Conservation (phyloP, 2,888 invertebrate species). For the Thymelicus lineola region DNA sequence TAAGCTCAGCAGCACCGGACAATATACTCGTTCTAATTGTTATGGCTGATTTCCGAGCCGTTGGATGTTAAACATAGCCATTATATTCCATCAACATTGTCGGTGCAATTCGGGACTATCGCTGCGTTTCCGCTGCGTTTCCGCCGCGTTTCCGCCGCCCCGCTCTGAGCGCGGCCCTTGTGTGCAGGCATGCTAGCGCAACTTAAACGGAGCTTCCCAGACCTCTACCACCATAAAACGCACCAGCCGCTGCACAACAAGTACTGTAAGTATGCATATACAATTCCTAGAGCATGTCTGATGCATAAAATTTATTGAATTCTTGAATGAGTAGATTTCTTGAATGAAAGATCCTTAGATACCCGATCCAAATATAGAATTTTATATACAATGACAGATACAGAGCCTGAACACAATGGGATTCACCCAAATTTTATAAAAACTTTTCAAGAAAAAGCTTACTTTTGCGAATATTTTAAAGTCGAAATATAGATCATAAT, state of each 20-base stretch:
- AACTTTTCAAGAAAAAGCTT: slow-evolving; percentile 11
- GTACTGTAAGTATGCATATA: slow-evolving; percentile 84
- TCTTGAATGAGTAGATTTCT: slow-evolving; percentile 35
- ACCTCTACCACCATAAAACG: slow-evolving; percentile 91
- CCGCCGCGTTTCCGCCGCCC: slow-evolving; percentile 53
- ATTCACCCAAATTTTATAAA: slow-evolving; percentile 20
- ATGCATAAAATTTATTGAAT: slow-evolving; percentile 33
- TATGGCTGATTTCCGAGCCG: slow-evolving; percentile 3
- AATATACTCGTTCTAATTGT: slow-evolving; percentile 9
- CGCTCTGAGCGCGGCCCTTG: slow-evolving; percentile 85
- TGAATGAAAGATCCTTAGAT: slow-evolving; percentile 23
- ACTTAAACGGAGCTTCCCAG: slow-evolving; percentile 95
- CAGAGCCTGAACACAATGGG: slow-evolving; percentile 35
- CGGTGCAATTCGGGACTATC: slow-evolving; percentile 29
- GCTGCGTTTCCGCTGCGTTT: slow-evolving; percentile 41
- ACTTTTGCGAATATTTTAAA: not conserved
- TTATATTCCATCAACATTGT: slow-evolving; percentile 30
- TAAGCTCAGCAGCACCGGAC: slow-evolving; percentile 30
- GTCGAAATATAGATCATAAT: not conserved
- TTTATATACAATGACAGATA: slow-evolving; percentile 25
- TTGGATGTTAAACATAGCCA: slow-evolving; percentile 19
- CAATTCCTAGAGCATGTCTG: slow-evolving; percentile 58
- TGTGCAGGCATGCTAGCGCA: slow-evolving; percentile 94
- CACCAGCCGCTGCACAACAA: slow-evolving; percentile 92
- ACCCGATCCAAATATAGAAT: slow-evolving; percentile 26